These are phyloP conservation scores for Passerina amoena DNA, from an alignment of 2,113 vertebrate species.

Conservation along the genomic window DNA sequence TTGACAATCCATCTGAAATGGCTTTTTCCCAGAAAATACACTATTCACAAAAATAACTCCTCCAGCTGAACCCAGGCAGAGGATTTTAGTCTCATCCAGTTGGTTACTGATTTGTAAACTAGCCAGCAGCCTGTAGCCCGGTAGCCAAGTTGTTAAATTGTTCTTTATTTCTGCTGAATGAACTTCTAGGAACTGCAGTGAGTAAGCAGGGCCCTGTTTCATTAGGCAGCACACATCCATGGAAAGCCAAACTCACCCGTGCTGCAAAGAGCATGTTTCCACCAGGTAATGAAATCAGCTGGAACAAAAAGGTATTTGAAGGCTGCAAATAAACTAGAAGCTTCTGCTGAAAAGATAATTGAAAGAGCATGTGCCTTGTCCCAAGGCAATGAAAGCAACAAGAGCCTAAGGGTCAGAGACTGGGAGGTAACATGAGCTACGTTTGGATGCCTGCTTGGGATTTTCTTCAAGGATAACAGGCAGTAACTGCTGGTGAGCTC, in stretches of 20 bases:
- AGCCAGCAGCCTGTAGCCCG: neutral
- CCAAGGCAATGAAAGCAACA: neutral
- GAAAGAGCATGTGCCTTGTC: neutral
- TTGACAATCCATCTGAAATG: neutral
- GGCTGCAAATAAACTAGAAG: neutral
- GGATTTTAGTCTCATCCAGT: neutral
- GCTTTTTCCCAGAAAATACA: neutral
- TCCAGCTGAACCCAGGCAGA: neutral
- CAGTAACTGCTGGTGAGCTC: neutral
- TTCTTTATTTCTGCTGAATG: constrained; percentile 31
- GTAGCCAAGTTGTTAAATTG: neutral
- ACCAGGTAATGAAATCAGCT: neutral
- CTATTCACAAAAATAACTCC: neutral
- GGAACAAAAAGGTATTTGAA: neutral
- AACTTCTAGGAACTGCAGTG: neutral
- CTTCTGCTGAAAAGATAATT: neutral
- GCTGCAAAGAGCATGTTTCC: neutral
- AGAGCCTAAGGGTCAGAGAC: neutral
- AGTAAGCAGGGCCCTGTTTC: neutral
- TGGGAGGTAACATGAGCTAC: neutral
- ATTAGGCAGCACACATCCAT: neutral
- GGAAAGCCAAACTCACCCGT: neutral
- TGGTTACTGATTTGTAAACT: neutral
- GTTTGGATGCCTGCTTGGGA: neutral
- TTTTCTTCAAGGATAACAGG: neutral